Base-by-base conservation (phyloP, 2,888 invertebrate genomes). In the Pyrrhia umbra region DNA sequence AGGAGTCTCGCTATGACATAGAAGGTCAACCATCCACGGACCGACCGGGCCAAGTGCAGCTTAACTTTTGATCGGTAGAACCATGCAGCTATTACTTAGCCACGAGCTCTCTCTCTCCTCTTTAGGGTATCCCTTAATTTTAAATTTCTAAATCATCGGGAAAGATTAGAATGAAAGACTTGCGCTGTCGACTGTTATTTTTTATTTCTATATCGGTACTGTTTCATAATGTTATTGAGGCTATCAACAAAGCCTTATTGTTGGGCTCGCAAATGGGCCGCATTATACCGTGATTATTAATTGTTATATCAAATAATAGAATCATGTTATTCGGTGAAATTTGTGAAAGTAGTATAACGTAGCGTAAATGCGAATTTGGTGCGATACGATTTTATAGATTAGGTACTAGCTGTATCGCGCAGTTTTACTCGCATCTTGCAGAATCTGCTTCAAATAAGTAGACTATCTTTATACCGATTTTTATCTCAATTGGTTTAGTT, bases 91-190 rank as follows among this genome's bases (percentile, higher is more conserved):
- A n/a, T n/a, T n/a, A n/a, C n/a, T n/a, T n/a, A n/a, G n/a, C n/a
- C n/a, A n/a, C n/a, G n/a, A n/a, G n/a, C n/a, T n/a, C n/a, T n/a
- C n/a, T n/a, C n/a, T n/a, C n/a, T n/a, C n/a, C n/a, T n/a, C n/a
- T n/a, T n/a, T n/a, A n/a, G n/a, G n/a, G n/a, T n/a, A n/a, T n/a
- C n/a, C n/a, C n/a, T n/a, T n/a, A n/a, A n/a, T n/a, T n/a, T 92
- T 92, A 84, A 90, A 92, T 91, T 91, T 92, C 88, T 88, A 88
- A 91, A 90, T 85, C 75, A 82, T 58, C 67, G 72, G 70, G 73
- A 80, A 84, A 85, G 87, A 88, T 88, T 83, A 85, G 77, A 81
- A 82, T 80, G 71, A 74, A 76, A 70, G 61, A 60, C 62, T 57
- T 45, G 47, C 56, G 50, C 64, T 50, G 54, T 75, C 39, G 34